phyloP scores from a whole-genome alignment of 2,113 vertebrate species.

The Ctenodactylus gundi region DNA sequence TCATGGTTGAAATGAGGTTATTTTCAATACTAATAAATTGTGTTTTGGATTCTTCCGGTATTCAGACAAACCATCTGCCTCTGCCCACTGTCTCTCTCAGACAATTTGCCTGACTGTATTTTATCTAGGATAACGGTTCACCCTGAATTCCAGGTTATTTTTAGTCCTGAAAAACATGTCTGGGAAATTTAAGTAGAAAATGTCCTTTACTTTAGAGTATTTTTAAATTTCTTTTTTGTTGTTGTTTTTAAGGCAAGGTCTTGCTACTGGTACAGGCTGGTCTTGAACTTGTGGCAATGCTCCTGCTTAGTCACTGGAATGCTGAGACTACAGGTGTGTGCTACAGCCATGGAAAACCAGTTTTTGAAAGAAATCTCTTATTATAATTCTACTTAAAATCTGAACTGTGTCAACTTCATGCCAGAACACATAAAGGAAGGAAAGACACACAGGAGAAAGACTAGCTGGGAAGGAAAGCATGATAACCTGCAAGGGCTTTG shows the following conservation, averaged over 20 bases:
- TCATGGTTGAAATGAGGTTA: neutral
- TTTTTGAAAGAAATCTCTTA: neutral
- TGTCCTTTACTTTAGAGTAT: neutral
- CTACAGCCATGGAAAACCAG: neutral
- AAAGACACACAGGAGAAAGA: neutral
- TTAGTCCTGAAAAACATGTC: constrained; percentile 43
- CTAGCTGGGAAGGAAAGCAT: neutral
- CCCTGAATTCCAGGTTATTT: constrained; percentile 46
- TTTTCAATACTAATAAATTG: constrained; percentile 4
- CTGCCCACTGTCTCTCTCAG: neutral
- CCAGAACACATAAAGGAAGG: neutral
- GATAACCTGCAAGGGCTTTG: neutral
- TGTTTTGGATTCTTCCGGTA: neutral
- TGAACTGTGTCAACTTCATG: neutral
- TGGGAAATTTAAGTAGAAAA: constrained; percentile 46
- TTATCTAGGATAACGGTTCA: constrained; percentile 7
- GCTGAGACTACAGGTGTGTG: neutral
- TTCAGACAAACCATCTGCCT: neutral
- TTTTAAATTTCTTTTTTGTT: neutral
- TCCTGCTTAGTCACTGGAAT: neutral
- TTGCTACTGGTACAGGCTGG: neutral
- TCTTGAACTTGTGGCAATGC: neutral
- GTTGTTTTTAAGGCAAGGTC: neutral
- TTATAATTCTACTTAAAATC: neutral
- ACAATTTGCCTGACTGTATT: neutral